phyloP scores from a whole-genome alignment of 1,140 invertebrate species.

The Spodoptera frugiperda region DNA sequence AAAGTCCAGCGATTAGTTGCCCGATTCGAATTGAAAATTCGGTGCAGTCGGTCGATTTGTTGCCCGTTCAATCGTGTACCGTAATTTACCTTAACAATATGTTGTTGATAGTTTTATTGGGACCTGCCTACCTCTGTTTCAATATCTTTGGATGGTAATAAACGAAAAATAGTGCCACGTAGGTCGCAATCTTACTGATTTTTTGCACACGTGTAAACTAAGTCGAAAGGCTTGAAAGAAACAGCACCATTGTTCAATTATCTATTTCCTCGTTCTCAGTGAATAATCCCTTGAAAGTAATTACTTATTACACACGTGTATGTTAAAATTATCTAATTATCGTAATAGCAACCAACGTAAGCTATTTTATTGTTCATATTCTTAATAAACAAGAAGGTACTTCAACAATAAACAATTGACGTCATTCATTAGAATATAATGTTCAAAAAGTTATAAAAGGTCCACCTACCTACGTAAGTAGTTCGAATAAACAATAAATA shows the following conservation, averaged over 20 bases:
- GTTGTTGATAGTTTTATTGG: conserved; percentile 46
- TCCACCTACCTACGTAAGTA: no score
- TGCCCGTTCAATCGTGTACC: neutral
- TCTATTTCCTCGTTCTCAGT: neutral
- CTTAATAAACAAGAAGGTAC: neutral
- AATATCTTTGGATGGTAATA: neutral
- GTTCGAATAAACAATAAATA: no score
- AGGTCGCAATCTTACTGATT: no score
- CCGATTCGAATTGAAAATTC: neutral
- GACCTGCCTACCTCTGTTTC: neutral
- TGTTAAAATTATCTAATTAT: conserved; percentile 1
- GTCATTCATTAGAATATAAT: neutral
- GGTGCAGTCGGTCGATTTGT: conserved; percentile 15
- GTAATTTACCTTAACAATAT: conserved; percentile 43
- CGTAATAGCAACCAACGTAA: neutral
- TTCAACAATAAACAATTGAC: neutral
- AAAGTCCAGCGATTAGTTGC: neutral
- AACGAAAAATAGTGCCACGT: neutral
- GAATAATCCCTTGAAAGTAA: conserved; percentile 17
- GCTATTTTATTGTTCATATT: neutral
- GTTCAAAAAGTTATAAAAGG: no score
- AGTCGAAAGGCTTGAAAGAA: neutral
- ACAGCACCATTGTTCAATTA: conserved; percentile 2
- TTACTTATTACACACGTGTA: neutral
- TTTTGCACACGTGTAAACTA: conserved; percentile 1